These are phyloP conservation scores for Campylomormyrus tamandua DNA, from an alignment of 2,113 vertebrate genomes.

Conservation along the genomic window DNA sequence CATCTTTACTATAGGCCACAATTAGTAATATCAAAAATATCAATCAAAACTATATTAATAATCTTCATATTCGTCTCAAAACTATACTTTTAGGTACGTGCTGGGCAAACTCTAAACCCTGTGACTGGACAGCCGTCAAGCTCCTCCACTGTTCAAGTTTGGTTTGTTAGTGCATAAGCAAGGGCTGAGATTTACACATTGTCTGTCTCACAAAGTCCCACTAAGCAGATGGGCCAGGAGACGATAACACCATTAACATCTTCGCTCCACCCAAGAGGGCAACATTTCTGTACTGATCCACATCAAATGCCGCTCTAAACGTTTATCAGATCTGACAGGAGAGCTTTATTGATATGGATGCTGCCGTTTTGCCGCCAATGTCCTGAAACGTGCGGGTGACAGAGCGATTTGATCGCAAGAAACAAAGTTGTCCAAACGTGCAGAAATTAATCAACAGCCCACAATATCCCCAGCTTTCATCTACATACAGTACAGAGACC, in stretches of 20 bases:
- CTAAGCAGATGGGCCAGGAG: background rate
- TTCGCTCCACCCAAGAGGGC: background rate
- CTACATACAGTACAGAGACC: constrained; percentile 9
- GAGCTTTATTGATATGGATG: background rate
- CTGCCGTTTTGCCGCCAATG: background rate
- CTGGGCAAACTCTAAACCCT: background rate
- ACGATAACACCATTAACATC: background rate
- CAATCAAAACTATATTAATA: constrained; percentile 21
- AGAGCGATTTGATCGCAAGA: background rate
- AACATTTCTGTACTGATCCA: background rate
- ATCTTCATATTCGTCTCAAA: constrained; percentile 4
- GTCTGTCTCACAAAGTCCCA: background rate
- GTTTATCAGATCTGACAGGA: background rate
- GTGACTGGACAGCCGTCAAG: background rate
- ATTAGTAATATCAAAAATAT: constrained; percentile 21
- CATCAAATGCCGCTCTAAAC: background rate
- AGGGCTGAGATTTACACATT: background rate
- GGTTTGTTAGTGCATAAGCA: constrained; percentile 15
- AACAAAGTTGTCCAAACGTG: background rate
- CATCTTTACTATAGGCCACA: background rate
- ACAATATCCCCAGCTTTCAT: background rate
- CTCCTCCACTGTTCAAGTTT: constrained; percentile 18
- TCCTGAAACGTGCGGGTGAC: background rate
- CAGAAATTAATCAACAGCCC: background rate
- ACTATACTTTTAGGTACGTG: constrained; percentile 12